Percentiles rank a stretch among this genome's conserved stretches.
These are phyloP conservation scores for Altica lythri DNA, from an alignment of 2,888 invertebrate genomes.

Conservation along the genomic window DNA sequence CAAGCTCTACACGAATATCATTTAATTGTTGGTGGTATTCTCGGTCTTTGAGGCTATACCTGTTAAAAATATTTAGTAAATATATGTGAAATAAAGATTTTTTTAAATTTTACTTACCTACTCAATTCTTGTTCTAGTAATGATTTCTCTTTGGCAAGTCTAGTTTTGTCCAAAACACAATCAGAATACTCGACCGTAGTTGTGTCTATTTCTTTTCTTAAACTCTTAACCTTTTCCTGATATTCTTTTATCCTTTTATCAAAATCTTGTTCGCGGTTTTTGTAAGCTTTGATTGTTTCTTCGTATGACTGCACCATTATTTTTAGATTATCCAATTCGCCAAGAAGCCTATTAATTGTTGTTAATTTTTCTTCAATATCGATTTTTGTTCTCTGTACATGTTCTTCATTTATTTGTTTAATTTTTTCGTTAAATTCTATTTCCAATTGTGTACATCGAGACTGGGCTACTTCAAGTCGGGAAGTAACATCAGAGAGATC, in stretches of 20 bases:
- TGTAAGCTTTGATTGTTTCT: conserved; percentile 51
- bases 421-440: conserved; percentile 37
- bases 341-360: conserved; percentile 58
- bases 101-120: conserved; percentile 39
- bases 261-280: conserved; percentile 44
- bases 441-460: conserved; percentile 37
- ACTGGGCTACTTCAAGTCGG: conserved; percentile 39
- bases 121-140: conserved; percentile 68
- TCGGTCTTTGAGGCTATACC: conserved; percentile 58
- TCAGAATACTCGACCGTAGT: conserved; percentile 76
- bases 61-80: conserved; percentile 1
- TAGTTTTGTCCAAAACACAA: conserved; percentile 73
- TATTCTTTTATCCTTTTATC: conserved; percentile 50
- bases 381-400: conserved; percentile 46
- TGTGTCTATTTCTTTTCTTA: conserved; percentile 71
- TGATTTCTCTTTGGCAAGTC: conserved; percentile 71
- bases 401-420: conserved; percentile 44
- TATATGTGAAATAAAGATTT: background rate
- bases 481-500: conserved; percentile 42
- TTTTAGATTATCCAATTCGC: conserved; percentile 58
- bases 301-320: conserved; percentile 56
- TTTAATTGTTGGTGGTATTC: conserved; percentile 54
- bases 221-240: conserved; percentile 61
- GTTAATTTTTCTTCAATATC: conserved; percentile 61
- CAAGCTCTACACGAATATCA: conserved; percentile 49